phyloP scores from a whole-genome alignment of 2,888 invertebrate species.

The Agrotis clavis region DNA sequence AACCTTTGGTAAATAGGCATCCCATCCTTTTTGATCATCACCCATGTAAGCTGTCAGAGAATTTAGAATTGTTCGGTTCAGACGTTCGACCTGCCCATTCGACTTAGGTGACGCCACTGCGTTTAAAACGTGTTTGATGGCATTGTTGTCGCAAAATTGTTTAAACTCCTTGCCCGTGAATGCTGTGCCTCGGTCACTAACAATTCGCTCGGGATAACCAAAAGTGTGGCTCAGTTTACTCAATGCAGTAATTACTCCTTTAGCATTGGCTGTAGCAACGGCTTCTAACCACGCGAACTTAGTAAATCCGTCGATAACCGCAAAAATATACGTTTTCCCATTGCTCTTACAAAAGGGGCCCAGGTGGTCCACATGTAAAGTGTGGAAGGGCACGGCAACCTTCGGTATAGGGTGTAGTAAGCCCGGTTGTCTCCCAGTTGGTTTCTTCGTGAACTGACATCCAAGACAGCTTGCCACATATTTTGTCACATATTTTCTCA shows the following conservation, averaged over 20 bases:
- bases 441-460: too few species aligned
- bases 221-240: too few species aligned
- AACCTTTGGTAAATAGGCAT: background rate
- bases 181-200: background rate
- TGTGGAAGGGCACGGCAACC: too few species aligned
- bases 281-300: conserved; percentile 1
- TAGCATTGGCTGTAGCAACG: background rate
- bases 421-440: too few species aligned
- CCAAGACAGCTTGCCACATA: too few species aligned
- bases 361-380: too few species aligned
- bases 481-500: too few species aligned
- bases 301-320: background rate
- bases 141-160: background rate
- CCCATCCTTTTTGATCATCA: conserved; percentile 3
- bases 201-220: background rate
- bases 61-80: background rate
- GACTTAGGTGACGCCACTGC: background rate
- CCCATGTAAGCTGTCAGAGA: too few species aligned
- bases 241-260: background rate
- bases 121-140: background rate
- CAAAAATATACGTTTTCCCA: too few species aligned
- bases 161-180: background rate
- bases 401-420: too few species aligned
- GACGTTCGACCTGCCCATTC: conserved; percentile 1
- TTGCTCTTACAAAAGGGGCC: too few species aligned